phyloP scores from a whole-genome alignment of 1,140 invertebrate genomes.

The Doryteuthis pealeii region DNA sequence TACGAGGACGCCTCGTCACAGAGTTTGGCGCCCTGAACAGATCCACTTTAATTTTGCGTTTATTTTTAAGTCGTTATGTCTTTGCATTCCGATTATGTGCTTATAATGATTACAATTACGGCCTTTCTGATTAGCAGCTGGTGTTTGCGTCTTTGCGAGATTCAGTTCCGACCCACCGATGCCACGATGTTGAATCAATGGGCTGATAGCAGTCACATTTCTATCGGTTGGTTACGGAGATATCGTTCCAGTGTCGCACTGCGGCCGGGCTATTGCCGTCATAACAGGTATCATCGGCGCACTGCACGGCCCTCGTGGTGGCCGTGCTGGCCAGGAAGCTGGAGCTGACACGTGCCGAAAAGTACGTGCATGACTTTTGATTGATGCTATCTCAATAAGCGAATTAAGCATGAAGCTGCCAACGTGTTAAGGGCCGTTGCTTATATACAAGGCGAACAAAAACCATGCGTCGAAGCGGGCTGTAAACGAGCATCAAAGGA shows the following conservation, averaged over 20 bases:
- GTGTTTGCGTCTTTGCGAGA: slow-evolving; percentile 54
- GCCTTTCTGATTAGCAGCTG: slow-evolving; percentile 53
- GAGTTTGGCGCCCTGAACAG: slow-evolving; percentile 57
- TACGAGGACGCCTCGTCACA: slow-evolving; percentile 57
- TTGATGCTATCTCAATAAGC: slow-evolving; percentile 54
- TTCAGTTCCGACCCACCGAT: slow-evolving; percentile 37
- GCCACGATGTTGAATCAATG: slow-evolving; percentile 54
- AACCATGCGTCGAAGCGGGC: too few species aligned
- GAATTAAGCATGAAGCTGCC: slow-evolving; percentile 54
- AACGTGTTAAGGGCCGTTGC: slow-evolving; percentile 56
- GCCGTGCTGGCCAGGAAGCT: slow-evolving; percentile 58
- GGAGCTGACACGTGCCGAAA: slow-evolving; percentile 57
- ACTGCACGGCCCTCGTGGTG: slow-evolving; percentile 58
- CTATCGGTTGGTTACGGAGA: slow-evolving; percentile 59
- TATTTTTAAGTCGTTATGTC: slow-evolving; percentile 59
- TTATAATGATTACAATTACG: slow-evolving; percentile 50
- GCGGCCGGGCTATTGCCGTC: slow-evolving; percentile 56
- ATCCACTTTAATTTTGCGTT: slow-evolving; percentile 58
- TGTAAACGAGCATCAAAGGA: slow-evolving; percentile 12
- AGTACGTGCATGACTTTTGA: slow-evolving; percentile 59
- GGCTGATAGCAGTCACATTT: slow-evolving; percentile 59
- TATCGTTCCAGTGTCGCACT: slow-evolving; percentile 57
- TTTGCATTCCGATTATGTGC: slow-evolving; percentile 56
- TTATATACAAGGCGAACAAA: slow-evolving; percentile 54
- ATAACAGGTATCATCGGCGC: slow-evolving; percentile 58